A percentile compares a stretch with the other conserved stretches of the same genome.
These are phyloP conservation scores for Rhingia rostrata DNA, from an alignment of 2,888 invertebrate genomes.

Conservation along the genomic window DNA sequence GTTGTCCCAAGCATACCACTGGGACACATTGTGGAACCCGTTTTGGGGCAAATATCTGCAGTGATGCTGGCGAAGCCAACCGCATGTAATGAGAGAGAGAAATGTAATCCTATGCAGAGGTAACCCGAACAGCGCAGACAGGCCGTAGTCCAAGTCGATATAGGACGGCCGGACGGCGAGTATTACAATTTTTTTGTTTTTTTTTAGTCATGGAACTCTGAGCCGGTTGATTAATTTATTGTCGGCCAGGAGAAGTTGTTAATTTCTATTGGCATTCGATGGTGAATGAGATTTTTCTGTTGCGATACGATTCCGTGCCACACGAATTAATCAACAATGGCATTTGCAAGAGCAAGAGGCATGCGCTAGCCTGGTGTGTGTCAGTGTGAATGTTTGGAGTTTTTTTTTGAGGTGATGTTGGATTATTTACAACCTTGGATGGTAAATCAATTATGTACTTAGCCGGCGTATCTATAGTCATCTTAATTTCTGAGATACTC, in stretches of 20 bases:
- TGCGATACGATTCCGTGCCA: slow-evolving; percentile 71
- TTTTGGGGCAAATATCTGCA: slow-evolving; percentile 66
- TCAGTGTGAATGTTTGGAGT: background rate
- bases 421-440: background rate
- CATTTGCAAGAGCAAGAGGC: slow-evolving; percentile 36
- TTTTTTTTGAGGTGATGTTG: background rate
- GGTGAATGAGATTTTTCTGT: slow-evolving; percentile 68
- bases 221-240: slow-evolving; percentile 67
- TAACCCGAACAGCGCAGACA: slow-evolving; percentile 24
- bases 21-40: slow-evolving; percentile 68
- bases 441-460: slow-evolving; percentile 34
- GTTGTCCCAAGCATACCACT: slow-evolving; percentile 62
- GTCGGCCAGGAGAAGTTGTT: slow-evolving; percentile 70
- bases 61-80: slow-evolving; percentile 58
- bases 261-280: slow-evolving; percentile 73
- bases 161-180: background rate
- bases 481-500: background rate
- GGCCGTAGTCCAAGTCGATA: slow-evolving; percentile 8
- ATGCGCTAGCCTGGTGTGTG: background rate
- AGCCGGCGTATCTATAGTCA: background rate
- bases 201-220: slow-evolving; percentile 8
- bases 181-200: slow-evolving; percentile 21
- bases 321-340: slow-evolving; percentile 73
- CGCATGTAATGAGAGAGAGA: slow-evolving; percentile 61
- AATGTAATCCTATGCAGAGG: slow-evolving; percentile 68